These are phyloP conservation scores for Tachuris rubrigastra DNA, from an alignment of 2,113 vertebrate genomes.

Conservation along the genomic window DNA sequence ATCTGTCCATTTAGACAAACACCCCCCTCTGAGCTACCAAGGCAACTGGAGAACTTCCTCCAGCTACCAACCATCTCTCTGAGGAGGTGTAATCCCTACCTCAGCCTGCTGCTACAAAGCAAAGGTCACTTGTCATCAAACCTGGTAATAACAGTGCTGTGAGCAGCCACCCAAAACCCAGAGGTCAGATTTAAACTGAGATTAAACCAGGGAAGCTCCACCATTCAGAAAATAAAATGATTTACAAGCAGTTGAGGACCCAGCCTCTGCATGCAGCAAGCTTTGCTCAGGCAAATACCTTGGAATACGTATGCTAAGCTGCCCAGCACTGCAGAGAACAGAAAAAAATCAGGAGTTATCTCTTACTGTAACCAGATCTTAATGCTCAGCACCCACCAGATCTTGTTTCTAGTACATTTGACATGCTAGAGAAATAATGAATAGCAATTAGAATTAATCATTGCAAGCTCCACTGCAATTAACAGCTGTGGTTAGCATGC, in stretches of 20 bases:
- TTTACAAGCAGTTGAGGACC: neutral
- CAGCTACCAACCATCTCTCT: neutral
- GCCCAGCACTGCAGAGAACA: neutral
- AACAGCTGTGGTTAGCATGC: conserved; percentile 3
- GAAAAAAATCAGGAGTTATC: neutral
- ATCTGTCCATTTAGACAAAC: neutral
- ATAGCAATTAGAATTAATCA: conserved; percentile 27
- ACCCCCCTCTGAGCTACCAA: neutral
- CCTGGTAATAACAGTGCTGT: neutral
- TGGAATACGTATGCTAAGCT: neutral
- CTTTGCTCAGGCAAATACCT: neutral
- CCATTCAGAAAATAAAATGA: neutral
- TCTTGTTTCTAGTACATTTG: conserved; percentile 11
- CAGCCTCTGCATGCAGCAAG: neutral
- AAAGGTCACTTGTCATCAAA: neutral
- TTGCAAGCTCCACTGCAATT: neutral
- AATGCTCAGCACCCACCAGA: neutral
- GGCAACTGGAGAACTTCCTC: neutral
- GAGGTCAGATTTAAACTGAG: neutral
- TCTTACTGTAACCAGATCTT: neutral
- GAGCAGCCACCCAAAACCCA: neutral
- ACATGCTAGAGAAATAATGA: conserved; percentile 2
- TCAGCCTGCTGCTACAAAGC: neutral
- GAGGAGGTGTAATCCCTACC: neutral
- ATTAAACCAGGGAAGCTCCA: neutral